Evolutionary conservation across 2,888 invertebrate species (phyloP), one percentile per base, ranked within the genome.

Genomic region (Leptinotarsa rubiginosa): DNA sequence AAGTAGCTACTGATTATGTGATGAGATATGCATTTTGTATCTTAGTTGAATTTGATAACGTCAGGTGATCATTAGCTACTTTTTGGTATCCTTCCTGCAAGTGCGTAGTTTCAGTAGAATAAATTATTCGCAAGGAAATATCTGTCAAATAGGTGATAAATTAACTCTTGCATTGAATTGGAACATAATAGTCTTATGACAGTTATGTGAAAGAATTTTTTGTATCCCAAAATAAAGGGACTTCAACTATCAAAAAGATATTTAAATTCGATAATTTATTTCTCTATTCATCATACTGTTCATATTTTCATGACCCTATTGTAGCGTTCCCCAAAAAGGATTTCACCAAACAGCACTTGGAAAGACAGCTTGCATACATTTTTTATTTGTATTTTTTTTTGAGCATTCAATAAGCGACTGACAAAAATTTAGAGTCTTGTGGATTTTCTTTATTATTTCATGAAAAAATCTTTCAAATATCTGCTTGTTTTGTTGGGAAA

Each of bases 321-420:
- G 20, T 47, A 56, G 62, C 31, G 31, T 47, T 72, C 69, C 72
- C 67, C 67, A 75, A 77, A 75, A 72, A 74, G 75, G 77, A 77
- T 78, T 78, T 78, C 79, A 79, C 79, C 79, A 79, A 75, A 50
- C 5, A n/a, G 69, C 69, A 69, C 41, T 41, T 56, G 69, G 69
- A 69, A 59, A 47, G 54, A 52, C 25, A 52, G 20, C 31, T 67
- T 49, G 22, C 62, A 62, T 62, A 31, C 18, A 18, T 62, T 62
- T 31, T 56, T 7, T 13, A 22, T 56, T 22, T 56, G 15, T 31
- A 13, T 13, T 22, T 20, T 12, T 22, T 20, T 15, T 15, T 15
- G 56, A 56, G 15, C 56, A 4, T 22, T 56, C 20, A 18, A n/a
- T 56, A 15, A 12, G 62, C 16, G 12, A 20, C n/a, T 62, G 4